Conservation (phyloP, 2,888 invertebrate genomes). For the Spodoptera exigua region DNA sequence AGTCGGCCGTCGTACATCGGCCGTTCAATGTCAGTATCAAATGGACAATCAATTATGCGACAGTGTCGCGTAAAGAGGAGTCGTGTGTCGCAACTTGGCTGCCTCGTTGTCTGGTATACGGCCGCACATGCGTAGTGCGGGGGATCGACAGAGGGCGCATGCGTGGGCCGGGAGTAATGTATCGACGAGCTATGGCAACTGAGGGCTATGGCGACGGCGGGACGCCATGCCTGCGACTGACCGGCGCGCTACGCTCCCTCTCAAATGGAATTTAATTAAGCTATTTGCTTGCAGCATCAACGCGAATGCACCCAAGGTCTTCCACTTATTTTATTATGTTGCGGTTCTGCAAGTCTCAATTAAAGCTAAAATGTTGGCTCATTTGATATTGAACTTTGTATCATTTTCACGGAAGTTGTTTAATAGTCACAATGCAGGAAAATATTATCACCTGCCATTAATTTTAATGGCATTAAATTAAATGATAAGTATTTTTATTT, state of each 20-base stretch:
- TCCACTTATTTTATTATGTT: slow-evolving; percentile 44
- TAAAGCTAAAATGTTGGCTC: slow-evolving; percentile 18
- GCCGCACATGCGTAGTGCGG: slow-evolving; percentile 75
- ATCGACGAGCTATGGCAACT: slow-evolving; percentile 68
- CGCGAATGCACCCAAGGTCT: slow-evolving; percentile 62
- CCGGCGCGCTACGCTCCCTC: slow-evolving; percentile 60
- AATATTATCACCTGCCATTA: slow-evolving; percentile 7
- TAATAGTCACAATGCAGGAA: slow-evolving; percentile 18
- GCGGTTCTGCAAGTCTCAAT: slow-evolving; percentile 19
- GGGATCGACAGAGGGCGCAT: slow-evolving; percentile 69
- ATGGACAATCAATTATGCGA: slow-evolving; percentile 87
- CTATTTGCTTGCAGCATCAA: slow-evolving; percentile 63
- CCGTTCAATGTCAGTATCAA: slow-evolving; percentile 87
- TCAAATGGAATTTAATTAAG: slow-evolving; percentile 66
- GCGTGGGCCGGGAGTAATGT: slow-evolving; percentile 68
- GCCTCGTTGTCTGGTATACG: slow-evolving; percentile 65
- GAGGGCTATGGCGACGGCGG: slow-evolving; percentile 63
- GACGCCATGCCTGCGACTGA: slow-evolving; percentile 72
- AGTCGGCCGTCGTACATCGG: slow-evolving; percentile 76
- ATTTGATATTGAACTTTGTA: slow-evolving; percentile 30
- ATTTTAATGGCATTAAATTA: not conserved
- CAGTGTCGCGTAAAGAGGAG: slow-evolving; percentile 79
- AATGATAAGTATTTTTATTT: no score
- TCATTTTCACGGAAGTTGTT: slow-evolving; percentile 26
- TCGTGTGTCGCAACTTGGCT: slow-evolving; percentile 77